A percentile compares a stretch with the other conserved stretches of the same genome.
phyloP scores from a whole-genome alignment of 2,797 vertebrate species.

The Malurus splendens region DNA sequence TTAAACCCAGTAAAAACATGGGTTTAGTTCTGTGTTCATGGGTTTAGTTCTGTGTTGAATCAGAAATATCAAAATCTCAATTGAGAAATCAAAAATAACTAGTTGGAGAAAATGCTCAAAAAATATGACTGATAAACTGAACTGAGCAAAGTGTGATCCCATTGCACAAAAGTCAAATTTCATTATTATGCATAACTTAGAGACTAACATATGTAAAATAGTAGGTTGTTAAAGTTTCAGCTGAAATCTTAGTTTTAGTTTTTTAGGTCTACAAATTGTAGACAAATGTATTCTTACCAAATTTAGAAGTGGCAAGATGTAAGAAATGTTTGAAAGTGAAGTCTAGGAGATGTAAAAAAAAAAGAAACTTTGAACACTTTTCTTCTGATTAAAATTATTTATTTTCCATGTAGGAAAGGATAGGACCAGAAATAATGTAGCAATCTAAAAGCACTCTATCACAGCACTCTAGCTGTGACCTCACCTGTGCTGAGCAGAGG shows the following conservation, averaged over 20 bases:
- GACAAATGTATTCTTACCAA: neutral
- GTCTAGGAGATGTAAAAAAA: neutral
- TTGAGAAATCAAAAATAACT: neutral
- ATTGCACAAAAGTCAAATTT: neutral
- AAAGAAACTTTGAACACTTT: neutral
- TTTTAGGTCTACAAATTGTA: neutral
- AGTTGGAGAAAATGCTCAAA: neutral
- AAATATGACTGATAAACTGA: neutral
- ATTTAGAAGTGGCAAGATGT: neutral
- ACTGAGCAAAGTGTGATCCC: neutral
- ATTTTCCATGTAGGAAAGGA: neutral
- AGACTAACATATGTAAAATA: neutral
- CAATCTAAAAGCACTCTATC: neutral
- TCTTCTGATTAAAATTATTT: neutral
- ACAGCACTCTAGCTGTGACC: neutral
- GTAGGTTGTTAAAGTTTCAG: neutral
- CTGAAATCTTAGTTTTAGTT: neutral
- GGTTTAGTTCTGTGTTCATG: too few species aligned
- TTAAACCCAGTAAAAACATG: neutral
- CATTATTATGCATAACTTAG: neutral
- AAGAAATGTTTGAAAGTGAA: neutral
- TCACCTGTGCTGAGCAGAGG: fast-evolving
- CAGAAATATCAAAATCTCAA: neutral
- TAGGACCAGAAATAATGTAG: neutral
- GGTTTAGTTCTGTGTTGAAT: neutral